These are phyloP conservation scores for Trididemnum miniatum DNA, from an alignment of 23 tunicate species.

Conservation along the genomic window DNA sequence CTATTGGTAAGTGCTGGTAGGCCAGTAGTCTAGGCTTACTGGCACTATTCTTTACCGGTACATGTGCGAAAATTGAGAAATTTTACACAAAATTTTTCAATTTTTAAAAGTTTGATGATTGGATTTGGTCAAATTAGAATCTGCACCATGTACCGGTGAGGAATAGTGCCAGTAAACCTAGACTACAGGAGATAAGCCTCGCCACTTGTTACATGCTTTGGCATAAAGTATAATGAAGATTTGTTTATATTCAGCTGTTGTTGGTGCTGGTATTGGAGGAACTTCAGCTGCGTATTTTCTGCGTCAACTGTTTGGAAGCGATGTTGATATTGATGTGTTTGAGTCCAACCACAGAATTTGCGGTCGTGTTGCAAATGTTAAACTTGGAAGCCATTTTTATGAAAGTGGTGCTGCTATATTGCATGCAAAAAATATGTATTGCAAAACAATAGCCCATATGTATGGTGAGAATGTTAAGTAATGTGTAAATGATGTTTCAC, in stretches of 20 bases:
- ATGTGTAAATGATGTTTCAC: not conserved
- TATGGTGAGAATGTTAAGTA: constrained; percentile 57
- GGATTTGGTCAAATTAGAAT: too few relatives aligned
- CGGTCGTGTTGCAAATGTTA: constrained; percentile 68
- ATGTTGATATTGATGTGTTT: constrained; percentile 65
- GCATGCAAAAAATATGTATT: constrained; percentile 66
- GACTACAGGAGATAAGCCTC: too few relatives aligned
- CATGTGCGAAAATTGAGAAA: too few relatives aligned
- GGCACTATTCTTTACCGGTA: too few relatives aligned
- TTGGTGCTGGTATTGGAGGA: constrained; percentile 91
- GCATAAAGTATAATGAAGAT: too few relatives aligned
- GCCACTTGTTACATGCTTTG: too few relatives aligned
- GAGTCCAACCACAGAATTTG: constrained; percentile 52
- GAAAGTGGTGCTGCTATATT: constrained; percentile 79
- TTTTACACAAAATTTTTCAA: too few relatives aligned
- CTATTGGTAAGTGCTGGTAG: not conserved
- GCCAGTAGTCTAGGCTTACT: too few relatives aligned
- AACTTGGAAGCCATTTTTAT: constrained; percentile 45
- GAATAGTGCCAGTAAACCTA: too few relatives aligned
- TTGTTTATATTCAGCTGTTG: constrained; percentile 52
- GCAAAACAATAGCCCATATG: constrained; percentile 37
- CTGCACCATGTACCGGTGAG: too few relatives aligned
- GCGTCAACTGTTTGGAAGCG: constrained; percentile 53
- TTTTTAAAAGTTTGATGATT: too few relatives aligned
- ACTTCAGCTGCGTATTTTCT: constrained; percentile 56